These are phyloP conservation scores for Hydrolagus colliei DNA, from an alignment of 2,797 vertebrate species.

Conservation along the genomic window DNA sequence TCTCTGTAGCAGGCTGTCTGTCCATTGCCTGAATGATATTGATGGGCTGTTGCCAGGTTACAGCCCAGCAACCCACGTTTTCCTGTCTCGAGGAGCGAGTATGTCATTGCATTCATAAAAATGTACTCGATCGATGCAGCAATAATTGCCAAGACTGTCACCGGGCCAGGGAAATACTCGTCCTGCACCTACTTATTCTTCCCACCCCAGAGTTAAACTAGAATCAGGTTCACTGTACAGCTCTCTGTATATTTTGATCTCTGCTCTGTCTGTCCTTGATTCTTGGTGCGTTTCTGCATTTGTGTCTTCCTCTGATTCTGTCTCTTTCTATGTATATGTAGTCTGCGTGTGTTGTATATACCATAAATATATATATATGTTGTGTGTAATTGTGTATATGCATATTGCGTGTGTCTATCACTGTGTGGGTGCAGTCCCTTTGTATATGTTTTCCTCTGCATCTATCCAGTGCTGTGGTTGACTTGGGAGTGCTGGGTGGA, in stretches of 20 bases:
- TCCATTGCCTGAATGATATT: not conserved
- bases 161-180: not conserved
- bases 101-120: not conserved
- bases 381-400: not conserved
- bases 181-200: no score
- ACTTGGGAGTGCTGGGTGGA: no score
- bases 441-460: not conserved
- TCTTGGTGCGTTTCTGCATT: not conserved
- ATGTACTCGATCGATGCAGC: not conserved
- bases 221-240: no score
- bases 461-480: no score
- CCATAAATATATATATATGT: not conserved
- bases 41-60: not conserved
- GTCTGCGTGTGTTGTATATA: no score
- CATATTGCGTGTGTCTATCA: not conserved
- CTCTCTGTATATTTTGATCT: not conserved
- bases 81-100: not conserved
- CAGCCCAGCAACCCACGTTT: not conserved
- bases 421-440: not conserved
- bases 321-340: not conserved
- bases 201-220: no score
- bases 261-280: no score
- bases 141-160: conserved; percentile 19
- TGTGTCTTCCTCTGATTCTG: not conserved
- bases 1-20: not conserved